A percentile compares a stretch with the other conserved stretches of the same genome.
phyloP scores from a whole-genome alignment of 2,113 vertebrate genomes.

The Cochlearius cochlearius region DNA sequence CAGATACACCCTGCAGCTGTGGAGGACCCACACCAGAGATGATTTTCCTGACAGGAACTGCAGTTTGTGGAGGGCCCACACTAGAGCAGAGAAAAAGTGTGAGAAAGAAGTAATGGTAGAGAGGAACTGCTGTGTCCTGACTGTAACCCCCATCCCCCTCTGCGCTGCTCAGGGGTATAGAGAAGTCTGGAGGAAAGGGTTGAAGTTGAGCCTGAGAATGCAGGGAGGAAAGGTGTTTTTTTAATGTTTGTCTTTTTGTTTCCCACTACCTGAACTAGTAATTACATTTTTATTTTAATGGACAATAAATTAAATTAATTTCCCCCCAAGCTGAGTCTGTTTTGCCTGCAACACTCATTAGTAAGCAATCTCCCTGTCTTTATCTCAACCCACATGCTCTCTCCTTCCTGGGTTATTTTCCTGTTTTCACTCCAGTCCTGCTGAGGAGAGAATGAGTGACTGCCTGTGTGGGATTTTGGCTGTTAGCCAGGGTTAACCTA shows the following conservation, averaged over 20 bases:
- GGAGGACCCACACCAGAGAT: not conserved
- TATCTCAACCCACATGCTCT: not conserved
- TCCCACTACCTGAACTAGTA: not conserved
- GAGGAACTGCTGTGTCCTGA: not conserved
- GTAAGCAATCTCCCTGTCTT: not conserved
- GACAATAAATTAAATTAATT: not conserved
- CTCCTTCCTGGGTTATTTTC: not conserved
- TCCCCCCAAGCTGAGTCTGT: not conserved
- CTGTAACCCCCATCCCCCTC: not conserved
- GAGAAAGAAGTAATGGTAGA: not conserved
- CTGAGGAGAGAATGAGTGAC: not conserved
- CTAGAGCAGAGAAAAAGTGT: not conserved
- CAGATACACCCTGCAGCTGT: not conserved
- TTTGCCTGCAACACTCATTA: not conserved
- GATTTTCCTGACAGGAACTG: not conserved
- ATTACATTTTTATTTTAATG: not conserved
- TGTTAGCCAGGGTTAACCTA: not conserved
- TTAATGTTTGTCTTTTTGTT: not conserved
- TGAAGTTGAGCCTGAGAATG: not conserved
- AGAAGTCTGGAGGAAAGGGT: not conserved
- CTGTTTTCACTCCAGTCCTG: not conserved
- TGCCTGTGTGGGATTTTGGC: not conserved
- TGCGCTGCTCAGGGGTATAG: not conserved
- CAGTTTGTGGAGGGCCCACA: not conserved
- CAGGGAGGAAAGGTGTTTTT: not conserved